Conservation (phyloP, 2,888 invertebrate genomes). For the Macrosoma leucophasiata region DNA sequence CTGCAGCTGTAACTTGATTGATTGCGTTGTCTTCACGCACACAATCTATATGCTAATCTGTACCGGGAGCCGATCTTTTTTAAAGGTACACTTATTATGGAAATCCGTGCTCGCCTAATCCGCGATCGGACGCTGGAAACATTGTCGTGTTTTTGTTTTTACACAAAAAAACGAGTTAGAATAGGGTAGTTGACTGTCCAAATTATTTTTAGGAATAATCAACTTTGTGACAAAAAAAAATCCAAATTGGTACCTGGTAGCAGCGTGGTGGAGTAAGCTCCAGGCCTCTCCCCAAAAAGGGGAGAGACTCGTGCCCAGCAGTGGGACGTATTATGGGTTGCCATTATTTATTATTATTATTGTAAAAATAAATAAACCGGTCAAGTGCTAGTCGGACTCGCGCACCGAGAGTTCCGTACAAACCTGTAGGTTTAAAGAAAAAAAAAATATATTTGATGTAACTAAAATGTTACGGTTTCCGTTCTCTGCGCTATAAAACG, state of each 20-base stretch:
- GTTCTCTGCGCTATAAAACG: no score
- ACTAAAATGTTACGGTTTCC: no score
- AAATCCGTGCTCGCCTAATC: slow-evolving; percentile 53
- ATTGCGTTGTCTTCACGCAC: slow-evolving; percentile 43
- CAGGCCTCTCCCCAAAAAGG: not conserved
- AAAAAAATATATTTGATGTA: no score
- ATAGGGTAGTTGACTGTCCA: no score
- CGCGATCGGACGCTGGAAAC: slow-evolving; percentile 40
- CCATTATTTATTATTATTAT: no score
- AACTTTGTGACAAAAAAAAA: slow-evolving; percentile 2
- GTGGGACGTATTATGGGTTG: no score
- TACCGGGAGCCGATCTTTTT: slow-evolving; percentile 32
- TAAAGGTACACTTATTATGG: slow-evolving; percentile 54
- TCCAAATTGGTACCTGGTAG: not conserved
- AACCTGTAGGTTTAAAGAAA: no score
- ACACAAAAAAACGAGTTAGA: slow-evolving; percentile 18
- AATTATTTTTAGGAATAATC: no score
- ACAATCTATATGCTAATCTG: slow-evolving; percentile 65
- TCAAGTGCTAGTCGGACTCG: no score
- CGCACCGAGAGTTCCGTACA: no score
- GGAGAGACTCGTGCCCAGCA: not conserved
- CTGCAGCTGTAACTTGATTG: slow-evolving; percentile 45
- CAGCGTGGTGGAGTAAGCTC: not conserved
- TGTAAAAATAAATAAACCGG: no score
- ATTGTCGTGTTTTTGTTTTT: slow-evolving; percentile 33